These are phyloP conservation scores for Pocillopora grandis DNA, from an alignment of 92 coral and sea anemone species.

Conservation along the genomic window DNA sequence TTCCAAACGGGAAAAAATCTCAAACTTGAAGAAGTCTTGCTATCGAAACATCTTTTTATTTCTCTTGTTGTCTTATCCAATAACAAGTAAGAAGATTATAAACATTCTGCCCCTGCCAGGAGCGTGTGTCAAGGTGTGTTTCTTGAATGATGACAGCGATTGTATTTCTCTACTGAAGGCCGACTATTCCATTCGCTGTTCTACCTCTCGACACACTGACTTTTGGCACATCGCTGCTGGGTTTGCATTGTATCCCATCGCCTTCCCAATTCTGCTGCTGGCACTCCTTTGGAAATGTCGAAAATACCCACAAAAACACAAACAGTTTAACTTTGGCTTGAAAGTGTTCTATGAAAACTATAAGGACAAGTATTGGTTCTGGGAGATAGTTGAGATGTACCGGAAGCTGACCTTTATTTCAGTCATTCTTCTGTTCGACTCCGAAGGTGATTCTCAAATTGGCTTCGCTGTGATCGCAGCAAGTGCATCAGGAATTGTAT, in stretches of 20 bases:
- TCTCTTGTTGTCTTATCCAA: constrained; percentile 6
- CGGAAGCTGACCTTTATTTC: constrained; percentile 8
- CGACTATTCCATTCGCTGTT: constrained; percentile 1
- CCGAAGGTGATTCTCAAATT: constrained; percentile 1
- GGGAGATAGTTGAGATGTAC: constrained; percentile 20
- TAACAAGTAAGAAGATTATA: constrained; percentile 6
- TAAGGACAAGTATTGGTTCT: constrained; percentile 9
- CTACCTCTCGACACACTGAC: neutral
- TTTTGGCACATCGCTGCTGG: constrained; percentile 5
- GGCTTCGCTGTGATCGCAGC: constrained; percentile 6
- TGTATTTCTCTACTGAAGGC: neutral
- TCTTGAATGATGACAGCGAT: neutral
- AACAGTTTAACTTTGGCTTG: neutral
- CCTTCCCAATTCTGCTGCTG: constrained; percentile 5
- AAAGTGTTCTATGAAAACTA: constrained; percentile 17
- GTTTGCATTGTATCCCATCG: constrained; percentile 13
- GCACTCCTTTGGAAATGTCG: neutral
- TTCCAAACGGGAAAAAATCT: neutral
- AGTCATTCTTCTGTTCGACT: neutral
- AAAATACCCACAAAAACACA: no score
- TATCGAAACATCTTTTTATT: constrained; percentile 17
- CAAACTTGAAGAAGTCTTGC: constrained; percentile 1
- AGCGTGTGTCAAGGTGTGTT: neutral
- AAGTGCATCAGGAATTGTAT: constrained; percentile 4
- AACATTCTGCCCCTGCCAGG: constrained; percentile 1